phyloP scores from a whole-genome alignment of 2,797 vertebrate genomes.

The Carcharodon carcharias region DNA sequence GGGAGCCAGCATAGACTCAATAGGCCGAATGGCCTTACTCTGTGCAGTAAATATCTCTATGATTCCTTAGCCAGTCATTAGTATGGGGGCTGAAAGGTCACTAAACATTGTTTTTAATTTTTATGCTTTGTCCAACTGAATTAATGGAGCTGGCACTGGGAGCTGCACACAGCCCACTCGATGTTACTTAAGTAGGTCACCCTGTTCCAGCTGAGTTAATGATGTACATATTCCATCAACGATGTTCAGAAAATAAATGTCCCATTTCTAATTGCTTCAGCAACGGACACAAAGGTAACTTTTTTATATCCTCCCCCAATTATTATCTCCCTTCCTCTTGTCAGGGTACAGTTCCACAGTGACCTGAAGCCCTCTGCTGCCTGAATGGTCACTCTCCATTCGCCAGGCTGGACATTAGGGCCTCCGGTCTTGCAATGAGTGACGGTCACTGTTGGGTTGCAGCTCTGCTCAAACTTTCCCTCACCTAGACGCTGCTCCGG shows the following conservation, averaged over 20 bases:
- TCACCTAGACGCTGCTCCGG: no score
- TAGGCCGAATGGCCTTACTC: no score
- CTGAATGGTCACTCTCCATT: background rate
- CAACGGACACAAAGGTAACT: background rate
- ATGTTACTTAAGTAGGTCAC: background rate
- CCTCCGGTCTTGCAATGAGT: no score
- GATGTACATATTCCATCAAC: no score
- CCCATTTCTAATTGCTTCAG: background rate
- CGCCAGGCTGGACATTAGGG: no score
- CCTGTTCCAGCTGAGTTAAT: background rate
- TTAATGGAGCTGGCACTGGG: background rate
- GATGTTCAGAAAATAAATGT: background rate
- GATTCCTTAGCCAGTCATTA: background rate
- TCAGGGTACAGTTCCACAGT: background rate
- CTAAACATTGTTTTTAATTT: background rate
- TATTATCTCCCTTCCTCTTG: background rate
- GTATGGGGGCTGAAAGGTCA: background rate
- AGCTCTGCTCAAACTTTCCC: no score
- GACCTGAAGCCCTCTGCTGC: background rate
- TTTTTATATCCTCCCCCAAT: background rate
- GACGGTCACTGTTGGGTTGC: no score
- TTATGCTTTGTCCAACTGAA: background rate
- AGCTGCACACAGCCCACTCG: background rate
- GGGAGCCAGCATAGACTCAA: no score
- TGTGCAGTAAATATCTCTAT: no score